Percentiles rank a stretch among this genome's conserved stretches.
phyloP scores from a whole-genome alignment of 2,113 vertebrate species.

The Pseudopodoces humilis region DNA sequence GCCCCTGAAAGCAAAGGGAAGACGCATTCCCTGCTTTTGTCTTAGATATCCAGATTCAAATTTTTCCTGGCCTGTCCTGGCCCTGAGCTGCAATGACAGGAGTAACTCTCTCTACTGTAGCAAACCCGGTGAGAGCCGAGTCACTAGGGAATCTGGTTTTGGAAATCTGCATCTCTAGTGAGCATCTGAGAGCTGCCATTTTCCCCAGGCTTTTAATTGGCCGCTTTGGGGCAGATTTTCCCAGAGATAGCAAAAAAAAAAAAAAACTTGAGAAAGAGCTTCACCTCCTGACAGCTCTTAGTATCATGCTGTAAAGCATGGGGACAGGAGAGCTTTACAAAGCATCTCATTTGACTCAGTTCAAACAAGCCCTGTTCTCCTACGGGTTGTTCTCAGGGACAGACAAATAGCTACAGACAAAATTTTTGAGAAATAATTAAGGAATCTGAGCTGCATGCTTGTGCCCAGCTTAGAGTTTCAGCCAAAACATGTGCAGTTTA shows the following conservation, averaged over 20 bases:
- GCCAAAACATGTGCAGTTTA: not conserved
- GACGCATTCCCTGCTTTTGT: not conserved
- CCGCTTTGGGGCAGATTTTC: conserved; percentile 40
- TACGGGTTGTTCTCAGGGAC: not conserved
- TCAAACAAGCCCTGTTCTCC: not conserved
- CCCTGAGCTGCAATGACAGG: not conserved
- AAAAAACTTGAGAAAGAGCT: not conserved
- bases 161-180: conserved; percentile 33
- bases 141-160: not conserved
- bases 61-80: not conserved
- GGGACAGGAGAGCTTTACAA: not conserved
- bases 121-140: rapidly evolving
- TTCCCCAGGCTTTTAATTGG: conserved; percentile 55
- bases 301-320: not conserved
- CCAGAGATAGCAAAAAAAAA: not conserved
- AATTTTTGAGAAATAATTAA: not conserved
- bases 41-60: not conserved
- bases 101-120: not conserved
- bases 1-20: not conserved
- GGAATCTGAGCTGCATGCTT: not conserved
- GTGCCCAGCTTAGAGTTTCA: not conserved
- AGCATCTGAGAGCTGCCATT: not conserved
- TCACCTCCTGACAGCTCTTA: conserved; percentile 37
- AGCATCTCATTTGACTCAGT: not conserved
- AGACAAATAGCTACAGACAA: not conserved